phyloP scores from a whole-genome alignment of 2,888 invertebrate genomes.

The Sphaeridia pumilis region DNA sequence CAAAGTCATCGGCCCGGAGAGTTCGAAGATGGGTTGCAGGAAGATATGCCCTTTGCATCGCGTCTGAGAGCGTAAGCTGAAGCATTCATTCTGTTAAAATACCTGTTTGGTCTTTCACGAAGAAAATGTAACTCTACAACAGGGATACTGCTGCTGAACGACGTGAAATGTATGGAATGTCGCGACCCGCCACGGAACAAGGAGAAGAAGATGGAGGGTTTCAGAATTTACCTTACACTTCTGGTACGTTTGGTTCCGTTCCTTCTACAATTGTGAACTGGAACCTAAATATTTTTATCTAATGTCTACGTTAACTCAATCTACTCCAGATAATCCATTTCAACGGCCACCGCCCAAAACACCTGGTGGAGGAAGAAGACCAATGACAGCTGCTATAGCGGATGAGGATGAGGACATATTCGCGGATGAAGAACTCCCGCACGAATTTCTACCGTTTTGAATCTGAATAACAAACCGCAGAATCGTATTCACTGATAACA shows the following conservation, averaged over 20 bases:
- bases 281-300: not conserved
- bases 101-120: not conserved
- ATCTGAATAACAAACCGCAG: too few species aligned
- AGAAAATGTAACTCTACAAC: not conserved
- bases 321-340: not conserved
- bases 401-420: slow-evolving; percentile 52
- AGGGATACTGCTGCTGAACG: slow-evolving; percentile 13
- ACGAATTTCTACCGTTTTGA: slow-evolving; percentile 60
- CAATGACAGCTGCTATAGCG: slow-evolving; percentile 37
- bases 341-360: not conserved
- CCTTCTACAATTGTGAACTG: not conserved
- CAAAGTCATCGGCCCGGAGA: slow-evolving; percentile 13
- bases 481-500: too few species aligned
- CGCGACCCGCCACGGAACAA: not conserved
- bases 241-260: not conserved
- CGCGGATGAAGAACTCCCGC: slow-evolving; percentile 60
- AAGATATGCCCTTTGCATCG: not conserved
- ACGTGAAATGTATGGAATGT: slow-evolving; percentile 12
- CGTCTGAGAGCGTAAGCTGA: not conserved
- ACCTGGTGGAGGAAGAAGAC: not conserved
- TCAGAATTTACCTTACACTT: not conserved
- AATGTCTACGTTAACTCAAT: too few species aligned
- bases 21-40: not conserved
- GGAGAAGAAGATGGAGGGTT: slow-evolving; percentile 2
- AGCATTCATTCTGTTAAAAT: too few species aligned